phyloP scores from a whole-genome alignment of 1,140 invertebrate species.

The Micrasema minimum region DNA sequence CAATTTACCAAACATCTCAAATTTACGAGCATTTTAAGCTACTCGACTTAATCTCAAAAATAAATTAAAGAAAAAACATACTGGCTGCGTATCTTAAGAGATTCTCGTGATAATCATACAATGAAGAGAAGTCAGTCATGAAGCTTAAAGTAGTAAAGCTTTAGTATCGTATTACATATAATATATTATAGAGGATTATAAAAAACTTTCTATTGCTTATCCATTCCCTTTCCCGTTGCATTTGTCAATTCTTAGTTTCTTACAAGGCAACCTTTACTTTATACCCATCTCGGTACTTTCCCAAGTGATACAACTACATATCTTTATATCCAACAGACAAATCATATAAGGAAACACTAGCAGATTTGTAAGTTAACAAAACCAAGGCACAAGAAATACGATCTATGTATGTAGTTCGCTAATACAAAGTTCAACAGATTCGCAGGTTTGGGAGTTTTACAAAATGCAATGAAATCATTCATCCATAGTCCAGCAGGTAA shows the following conservation, averaged over 20 bases:
- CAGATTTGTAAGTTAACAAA: slow-evolving; percentile 20
- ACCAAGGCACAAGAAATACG: slow-evolving; percentile 46
- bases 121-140: slow-evolving; percentile 52
- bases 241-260: slow-evolving; percentile 28
- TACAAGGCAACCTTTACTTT: slow-evolving; percentile 38
- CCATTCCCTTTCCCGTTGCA: slow-evolving; percentile 37
- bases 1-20: slow-evolving; percentile 39
- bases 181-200: slow-evolving; percentile 1
- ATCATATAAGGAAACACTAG: slow-evolving; percentile 5
- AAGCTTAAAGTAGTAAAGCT: slow-evolving; percentile 54
- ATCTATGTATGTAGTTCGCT: too few species aligned
- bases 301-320: neutral
- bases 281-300: slow-evolving; percentile 7
- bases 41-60: slow-evolving; percentile 39
- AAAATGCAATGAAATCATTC: neutral
- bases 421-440: neutral
- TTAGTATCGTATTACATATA: slow-evolving; percentile 34
- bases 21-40: slow-evolving; percentile 31
- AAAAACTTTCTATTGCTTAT: slow-evolving; percentile 52
- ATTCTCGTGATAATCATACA: slow-evolving; percentile 42
- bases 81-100: slow-evolving; percentile 36
- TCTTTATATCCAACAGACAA: neutral
- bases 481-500: neutral
- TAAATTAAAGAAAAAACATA: slow-evolving; percentile 41
- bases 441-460: slow-evolving; percentile 5